Conservation (phyloP, 2,113 vertebrate species). For the Epinephelus cyanopodus region DNA sequence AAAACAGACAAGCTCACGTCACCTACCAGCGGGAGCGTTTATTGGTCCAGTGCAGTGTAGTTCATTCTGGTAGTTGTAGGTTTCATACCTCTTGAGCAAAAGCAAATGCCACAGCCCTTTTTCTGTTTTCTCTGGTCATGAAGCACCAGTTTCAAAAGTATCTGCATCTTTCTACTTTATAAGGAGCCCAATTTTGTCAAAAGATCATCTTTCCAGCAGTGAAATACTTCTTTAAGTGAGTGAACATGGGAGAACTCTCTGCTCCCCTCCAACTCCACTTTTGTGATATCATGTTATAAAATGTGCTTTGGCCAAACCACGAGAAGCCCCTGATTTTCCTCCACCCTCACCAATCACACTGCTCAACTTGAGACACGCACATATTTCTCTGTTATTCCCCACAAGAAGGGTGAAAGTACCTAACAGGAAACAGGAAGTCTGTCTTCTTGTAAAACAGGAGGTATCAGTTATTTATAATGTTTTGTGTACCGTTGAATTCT, state of each 20-base stretch:
- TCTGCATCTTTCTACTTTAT: no score
- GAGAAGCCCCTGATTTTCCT: not conserved
- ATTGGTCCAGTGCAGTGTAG: no score
- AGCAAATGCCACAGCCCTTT: no score
- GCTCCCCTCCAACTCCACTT: not conserved
- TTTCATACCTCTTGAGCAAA: no score
- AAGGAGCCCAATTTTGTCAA: no score
- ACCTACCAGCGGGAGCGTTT: no score
- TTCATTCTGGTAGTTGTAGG: no score
- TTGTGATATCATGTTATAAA: not conserved
- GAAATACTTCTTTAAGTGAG: not conserved
- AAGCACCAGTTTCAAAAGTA: no score
- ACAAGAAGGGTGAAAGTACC: not conserved
- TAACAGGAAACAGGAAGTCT: slow-evolving; percentile 46
- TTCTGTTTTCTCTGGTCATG: no score
- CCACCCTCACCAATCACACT: not conserved
- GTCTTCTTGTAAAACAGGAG: not conserved
- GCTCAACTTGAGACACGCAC: not conserved
- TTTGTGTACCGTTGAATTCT: not conserved
- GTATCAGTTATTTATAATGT: not conserved
- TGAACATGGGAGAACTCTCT: not conserved
- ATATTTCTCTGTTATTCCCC: no score
- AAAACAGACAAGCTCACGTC: no score
- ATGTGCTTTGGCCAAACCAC: not conserved
- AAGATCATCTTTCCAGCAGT: no score